These are phyloP conservation scores for Eunapius fragilis DNA, from an alignment of 37 sponge, comb jelly and placozoan species.

Conservation along the genomic window DNA sequence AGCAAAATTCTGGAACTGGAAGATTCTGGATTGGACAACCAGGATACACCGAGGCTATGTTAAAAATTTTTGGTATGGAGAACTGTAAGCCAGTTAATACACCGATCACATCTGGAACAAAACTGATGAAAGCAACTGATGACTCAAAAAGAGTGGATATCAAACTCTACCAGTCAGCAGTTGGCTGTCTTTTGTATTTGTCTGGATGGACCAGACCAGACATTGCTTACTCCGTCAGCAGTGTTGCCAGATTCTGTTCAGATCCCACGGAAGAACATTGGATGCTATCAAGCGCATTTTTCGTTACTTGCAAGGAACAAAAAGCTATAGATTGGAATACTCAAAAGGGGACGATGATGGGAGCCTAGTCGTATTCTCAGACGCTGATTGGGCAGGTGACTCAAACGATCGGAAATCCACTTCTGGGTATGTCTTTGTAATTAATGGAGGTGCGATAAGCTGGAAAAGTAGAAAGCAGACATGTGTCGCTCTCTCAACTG, in stretches of 20 bases:
- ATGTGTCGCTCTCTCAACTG: too few species aligned
- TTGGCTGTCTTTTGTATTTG: slow-evolving; percentile 43
- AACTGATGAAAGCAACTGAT: slow-evolving; percentile 31
- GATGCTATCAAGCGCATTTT: slow-evolving; percentile 46
- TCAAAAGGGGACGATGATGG: slow-evolving; percentile 4
- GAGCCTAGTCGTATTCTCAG: slow-evolving; percentile 41
- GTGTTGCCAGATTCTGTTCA: too few species aligned
- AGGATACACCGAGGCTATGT: slow-evolving; percentile 31
- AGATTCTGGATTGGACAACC: slow-evolving; percentile 71
- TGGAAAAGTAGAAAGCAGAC: too few species aligned
- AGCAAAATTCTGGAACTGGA: slow-evolving; percentile 32
- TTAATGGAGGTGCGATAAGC: slow-evolving; percentile 39
- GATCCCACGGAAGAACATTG: slow-evolving; percentile 41
- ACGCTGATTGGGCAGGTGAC: slow-evolving; percentile 60
- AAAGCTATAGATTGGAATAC: slow-evolving; percentile 20
- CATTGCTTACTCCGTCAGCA: slow-evolving; percentile 43
- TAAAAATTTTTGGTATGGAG: slow-evolving; percentile 52
- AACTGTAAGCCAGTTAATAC: slow-evolving; percentile 33
- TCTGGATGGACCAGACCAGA: slow-evolving; percentile 47
- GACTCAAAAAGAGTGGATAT: slow-evolving; percentile 9
- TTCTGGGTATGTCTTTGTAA: slow-evolving; percentile 39
- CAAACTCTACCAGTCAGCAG: slow-evolving; percentile 31
- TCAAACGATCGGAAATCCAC: slow-evolving; percentile 22
- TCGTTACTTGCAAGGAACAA: slow-evolving; percentile 44
- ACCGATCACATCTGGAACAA: slow-evolving; percentile 7